Evolutionary conservation across 1,140 invertebrate genomes (phyloP).

Genomic region (Drosophila navojoa): DNA sequence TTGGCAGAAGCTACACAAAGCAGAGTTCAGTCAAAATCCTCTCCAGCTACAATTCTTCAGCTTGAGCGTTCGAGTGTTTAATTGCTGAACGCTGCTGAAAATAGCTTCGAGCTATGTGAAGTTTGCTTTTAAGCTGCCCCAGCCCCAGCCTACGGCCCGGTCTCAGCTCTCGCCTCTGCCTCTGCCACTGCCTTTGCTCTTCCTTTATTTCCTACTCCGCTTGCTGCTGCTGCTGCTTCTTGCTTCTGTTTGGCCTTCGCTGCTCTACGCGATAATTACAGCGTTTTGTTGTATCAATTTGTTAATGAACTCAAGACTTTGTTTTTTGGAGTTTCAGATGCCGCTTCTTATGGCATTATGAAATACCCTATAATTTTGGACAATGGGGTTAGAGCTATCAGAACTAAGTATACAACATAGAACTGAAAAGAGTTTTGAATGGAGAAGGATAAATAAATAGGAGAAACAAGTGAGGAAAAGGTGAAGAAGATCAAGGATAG

Average conservation of each 20-base stretch:
- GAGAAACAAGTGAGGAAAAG: too few relatives aligned
- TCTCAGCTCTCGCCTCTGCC: background rate
- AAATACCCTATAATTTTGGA: constrained; percentile 25
- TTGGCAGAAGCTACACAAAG: background rate
- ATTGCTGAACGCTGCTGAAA: constrained; percentile 75
- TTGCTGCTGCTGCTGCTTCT: constrained; percentile 8
- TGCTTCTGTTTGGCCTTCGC: constrained; percentile 51
- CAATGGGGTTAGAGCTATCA: background rate
- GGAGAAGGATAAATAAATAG: too few relatives aligned
- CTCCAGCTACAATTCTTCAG: constrained; percentile 48
- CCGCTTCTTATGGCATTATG: constrained; percentile 42
- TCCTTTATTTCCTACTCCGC: constrained; percentile 5
- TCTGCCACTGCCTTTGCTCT: constrained; percentile 1
- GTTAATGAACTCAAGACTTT: constrained; percentile 72
- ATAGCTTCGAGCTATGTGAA: constrained; percentile 72
- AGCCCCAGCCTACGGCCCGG: background rate
- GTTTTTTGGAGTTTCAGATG: constrained; percentile 49
- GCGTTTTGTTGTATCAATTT: constrained; percentile 81
- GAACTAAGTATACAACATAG: background rate
- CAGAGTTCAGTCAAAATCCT: constrained; percentile 1
- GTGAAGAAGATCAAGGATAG: too few relatives aligned
- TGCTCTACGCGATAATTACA: constrained; percentile 71
- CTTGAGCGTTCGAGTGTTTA: constrained; percentile 66
- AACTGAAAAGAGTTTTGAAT: background rate
- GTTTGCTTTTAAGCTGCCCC: constrained; percentile 16